Conservation (phyloP, 2,113 vertebrate genomes). For the Ornithorhynchus anatinus region DNA sequence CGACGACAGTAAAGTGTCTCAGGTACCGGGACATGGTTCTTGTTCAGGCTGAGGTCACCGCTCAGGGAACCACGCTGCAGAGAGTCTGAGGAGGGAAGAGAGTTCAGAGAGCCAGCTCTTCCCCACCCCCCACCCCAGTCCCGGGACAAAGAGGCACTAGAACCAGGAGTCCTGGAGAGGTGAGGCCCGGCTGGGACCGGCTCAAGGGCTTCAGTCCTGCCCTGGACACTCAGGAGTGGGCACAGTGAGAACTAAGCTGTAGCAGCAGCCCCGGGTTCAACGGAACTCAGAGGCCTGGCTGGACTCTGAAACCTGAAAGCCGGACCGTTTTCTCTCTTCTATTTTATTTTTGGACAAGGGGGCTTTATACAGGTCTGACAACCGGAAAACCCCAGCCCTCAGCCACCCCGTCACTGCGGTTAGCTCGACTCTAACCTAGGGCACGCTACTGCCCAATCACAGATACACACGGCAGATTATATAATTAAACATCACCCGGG, state of each 20-base stretch:
- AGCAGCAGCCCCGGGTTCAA: too few relatives aligned
- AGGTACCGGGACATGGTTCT: slow-evolving; percentile 84
- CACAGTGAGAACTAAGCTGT: too few relatives aligned
- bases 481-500: background rate
- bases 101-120: too few relatives aligned
- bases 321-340: slow-evolving; percentile 12
- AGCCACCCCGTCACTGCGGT: background rate
- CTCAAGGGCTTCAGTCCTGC: background rate
- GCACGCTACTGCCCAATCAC: background rate
- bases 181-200: background rate
- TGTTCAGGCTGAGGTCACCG: slow-evolving; percentile 46
- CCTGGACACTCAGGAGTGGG: background rate
- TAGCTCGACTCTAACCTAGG: background rate
- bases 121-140: too few relatives aligned
- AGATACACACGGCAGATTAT: too few relatives aligned
- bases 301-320: background rate
- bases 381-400: slow-evolving; percentile 49
- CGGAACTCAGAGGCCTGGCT: background rate
- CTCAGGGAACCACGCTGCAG: slow-evolving; percentile 13
- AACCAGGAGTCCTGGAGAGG: background rate
- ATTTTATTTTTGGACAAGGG: slow-evolving; percentile 41
- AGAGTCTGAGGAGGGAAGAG: background rate
- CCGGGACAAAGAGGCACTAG: background rate
- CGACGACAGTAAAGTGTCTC: slow-evolving; percentile 88
- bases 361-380: background rate